Conservation (phyloP, 2,113 vertebrate genomes). For the Lynx canadensis region DNA sequence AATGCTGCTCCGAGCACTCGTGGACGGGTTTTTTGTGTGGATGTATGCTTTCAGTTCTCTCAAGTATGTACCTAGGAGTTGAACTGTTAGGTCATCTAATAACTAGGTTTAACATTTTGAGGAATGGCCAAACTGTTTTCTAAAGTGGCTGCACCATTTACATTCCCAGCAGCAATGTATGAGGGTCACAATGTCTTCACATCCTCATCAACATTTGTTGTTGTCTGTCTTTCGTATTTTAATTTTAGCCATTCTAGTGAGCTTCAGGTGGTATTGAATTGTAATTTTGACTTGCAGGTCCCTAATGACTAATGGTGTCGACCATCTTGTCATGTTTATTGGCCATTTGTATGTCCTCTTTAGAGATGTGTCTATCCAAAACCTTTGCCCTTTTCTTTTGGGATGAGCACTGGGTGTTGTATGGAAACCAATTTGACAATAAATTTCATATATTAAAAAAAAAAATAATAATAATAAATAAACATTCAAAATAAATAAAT, state of each 20-base stretch:
- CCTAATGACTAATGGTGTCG: not conserved
- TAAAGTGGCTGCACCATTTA: not conserved
- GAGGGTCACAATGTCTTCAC: not conserved
- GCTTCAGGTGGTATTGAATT: not conserved
- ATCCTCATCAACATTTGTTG: not conserved
- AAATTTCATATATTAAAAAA: too few species aligned
- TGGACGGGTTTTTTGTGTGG: not conserved
- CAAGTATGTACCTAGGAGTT: not conserved
- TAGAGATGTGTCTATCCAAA: not conserved
- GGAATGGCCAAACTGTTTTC: not conserved
- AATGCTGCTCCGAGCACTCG: not conserved
- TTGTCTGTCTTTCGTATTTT: not conserved
- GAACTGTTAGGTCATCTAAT: not conserved
- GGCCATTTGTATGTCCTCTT: not conserved
- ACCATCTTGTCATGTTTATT: not conserved
- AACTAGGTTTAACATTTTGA: conserved; percentile 8
- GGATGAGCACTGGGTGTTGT: too few species aligned
- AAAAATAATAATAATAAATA: too few species aligned
- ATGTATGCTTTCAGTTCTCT: not conserved
- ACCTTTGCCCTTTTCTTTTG: not conserved
- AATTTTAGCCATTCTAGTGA: not conserved
- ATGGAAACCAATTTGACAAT: too few species aligned
- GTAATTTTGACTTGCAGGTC: not conserved
- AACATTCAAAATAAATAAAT: too few species aligned
- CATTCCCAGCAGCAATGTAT: not conserved